Conservation (phyloP, 1,140 invertebrate species). For the Condylostylus longicornis region DNA sequence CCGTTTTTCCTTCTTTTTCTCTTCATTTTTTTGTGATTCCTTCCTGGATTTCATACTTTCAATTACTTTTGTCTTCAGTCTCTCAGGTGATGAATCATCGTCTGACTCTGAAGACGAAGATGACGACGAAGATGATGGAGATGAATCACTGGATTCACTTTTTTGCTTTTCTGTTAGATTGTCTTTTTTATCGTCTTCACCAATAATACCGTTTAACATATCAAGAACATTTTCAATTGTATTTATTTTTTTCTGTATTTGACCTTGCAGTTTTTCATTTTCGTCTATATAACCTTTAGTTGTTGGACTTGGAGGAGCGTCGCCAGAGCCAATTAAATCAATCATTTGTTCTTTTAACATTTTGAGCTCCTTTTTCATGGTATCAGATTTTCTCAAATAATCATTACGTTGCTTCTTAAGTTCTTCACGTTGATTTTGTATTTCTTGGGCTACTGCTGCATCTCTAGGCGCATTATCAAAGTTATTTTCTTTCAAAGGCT, state of each 20-base stretch:
- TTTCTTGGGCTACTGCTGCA: constrained; percentile 62
- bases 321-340: constrained; percentile 44
- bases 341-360: constrained; percentile 57
- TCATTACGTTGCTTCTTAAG: constrained; percentile 60
- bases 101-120: constrained; percentile 5
- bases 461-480: too few species aligned
- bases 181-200: constrained; percentile 38
- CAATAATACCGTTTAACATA: constrained; percentile 65
- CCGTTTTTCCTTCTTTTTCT: background rate
- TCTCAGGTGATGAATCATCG: constrained; percentile 23
- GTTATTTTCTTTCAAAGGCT: too few species aligned
- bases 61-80: constrained; percentile 29
- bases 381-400: constrained; percentile 52
- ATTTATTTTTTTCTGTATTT: constrained; percentile 68
- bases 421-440: constrained; percentile 61
- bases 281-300: constrained; percentile 57
- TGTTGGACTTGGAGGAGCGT: constrained; percentile 45
- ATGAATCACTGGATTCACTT: constrained; percentile 6
- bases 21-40: constrained; percentile 20
- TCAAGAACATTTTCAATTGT: constrained; percentile 70
- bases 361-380: constrained; percentile 58
- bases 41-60: constrained; percentile 32
- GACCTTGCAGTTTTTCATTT: constrained; percentile 66
- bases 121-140: constrained; percentile 4
- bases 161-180: constrained; percentile 17